phyloP scores from a whole-genome alignment of 2,113 vertebrate genomes.

The Ovibos moschatus region DNA sequence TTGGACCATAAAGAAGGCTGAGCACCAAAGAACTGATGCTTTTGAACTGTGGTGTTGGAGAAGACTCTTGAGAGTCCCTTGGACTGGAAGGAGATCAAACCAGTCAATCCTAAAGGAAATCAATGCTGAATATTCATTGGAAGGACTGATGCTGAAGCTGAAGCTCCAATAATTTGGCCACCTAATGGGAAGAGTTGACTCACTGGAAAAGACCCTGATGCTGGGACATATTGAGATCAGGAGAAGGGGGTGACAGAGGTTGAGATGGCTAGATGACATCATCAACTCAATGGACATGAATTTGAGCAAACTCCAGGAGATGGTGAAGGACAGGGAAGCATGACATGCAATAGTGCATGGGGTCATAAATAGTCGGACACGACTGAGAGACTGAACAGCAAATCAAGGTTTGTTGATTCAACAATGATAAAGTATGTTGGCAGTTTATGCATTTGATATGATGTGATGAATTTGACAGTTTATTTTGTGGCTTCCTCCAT shows the following conservation, averaged over 20 bases:
- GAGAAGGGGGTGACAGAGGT: background rate
- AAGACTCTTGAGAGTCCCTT: background rate
- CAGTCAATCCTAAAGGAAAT: background rate
- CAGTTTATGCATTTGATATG: background rate
- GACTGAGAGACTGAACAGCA: background rate
- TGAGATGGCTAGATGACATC: background rate
- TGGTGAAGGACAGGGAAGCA: background rate
- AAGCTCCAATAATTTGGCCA: background rate
- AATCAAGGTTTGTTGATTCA: background rate
- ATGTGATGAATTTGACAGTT: background rate
- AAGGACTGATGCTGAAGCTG: background rate
- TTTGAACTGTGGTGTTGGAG: background rate
- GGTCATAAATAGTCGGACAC: background rate
- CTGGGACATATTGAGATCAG: background rate
- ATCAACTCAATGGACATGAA: background rate
- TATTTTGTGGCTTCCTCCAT: background rate
- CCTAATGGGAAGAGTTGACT: background rate
- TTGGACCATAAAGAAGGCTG: background rate
- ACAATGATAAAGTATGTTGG: background rate
- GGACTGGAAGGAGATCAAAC: background rate
- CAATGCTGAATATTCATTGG: background rate
- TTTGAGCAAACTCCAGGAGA: background rate
- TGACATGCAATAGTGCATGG: background rate
- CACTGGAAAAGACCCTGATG: background rate
- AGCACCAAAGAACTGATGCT: background rate